Percentiles rank a stretch among this genome's conserved stretches.
These are phyloP conservation scores for Cariama cristata DNA, from an alignment of 2,113 vertebrate species.

Conservation along the genomic window DNA sequence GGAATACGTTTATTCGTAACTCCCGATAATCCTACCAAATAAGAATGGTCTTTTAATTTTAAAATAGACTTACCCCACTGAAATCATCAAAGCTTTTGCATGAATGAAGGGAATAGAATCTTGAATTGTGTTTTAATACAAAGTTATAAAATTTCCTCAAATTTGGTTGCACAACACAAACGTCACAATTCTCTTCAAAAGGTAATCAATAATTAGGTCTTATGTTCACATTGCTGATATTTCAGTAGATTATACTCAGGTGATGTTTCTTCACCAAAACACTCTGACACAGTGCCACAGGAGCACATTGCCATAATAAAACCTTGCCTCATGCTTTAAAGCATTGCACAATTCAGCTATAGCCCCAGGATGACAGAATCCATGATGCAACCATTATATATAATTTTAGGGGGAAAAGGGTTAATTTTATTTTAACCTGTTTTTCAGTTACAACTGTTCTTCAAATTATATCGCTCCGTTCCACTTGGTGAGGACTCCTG, in stretches of 20 bases:
- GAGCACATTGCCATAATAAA: neutral
- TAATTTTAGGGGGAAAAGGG: neutral
- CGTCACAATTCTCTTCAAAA: neutral
- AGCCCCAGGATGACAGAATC: neutral
- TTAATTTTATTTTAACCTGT: neutral
- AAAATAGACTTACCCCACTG: neutral
- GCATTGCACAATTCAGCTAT: neutral
- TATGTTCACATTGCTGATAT: neutral
- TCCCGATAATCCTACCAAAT: neutral
- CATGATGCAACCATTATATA: neutral
- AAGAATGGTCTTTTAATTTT: neutral
- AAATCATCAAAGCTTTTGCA: neutral
- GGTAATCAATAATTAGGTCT: neutral
- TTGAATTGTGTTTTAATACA: neutral
- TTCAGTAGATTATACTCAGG: neutral
- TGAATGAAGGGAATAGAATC: neutral
- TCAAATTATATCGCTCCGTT: neutral
- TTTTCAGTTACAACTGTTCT: neutral
- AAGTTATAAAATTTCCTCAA: neutral
- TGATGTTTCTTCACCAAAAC: neutral
- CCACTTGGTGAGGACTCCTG: neutral
- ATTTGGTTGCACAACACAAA: neutral
- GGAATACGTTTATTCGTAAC: neutral
- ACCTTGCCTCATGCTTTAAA: neutral
- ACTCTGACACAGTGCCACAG: neutral